Evolutionary conservation across 2,113 vertebrate genomes (phyloP), one percentile per base, ranked within the genome.

Genomic region (Philantomba maxwellii): DNA sequence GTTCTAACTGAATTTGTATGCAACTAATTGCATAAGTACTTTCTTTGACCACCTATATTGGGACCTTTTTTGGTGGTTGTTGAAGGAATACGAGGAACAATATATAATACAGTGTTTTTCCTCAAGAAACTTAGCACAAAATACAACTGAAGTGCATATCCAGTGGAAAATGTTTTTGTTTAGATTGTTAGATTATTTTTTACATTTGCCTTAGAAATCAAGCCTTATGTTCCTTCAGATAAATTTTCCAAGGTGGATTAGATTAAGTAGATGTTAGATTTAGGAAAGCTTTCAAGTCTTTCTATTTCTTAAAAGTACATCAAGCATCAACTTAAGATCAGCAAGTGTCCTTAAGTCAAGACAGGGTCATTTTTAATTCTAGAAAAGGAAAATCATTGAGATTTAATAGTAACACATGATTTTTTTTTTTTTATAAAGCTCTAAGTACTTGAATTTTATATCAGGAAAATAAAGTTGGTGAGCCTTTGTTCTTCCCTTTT

Each of bases 361-460:
- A 84, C 93, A 93, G 57, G 5, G 30, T 86, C 84, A 57, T 90
- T 95, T 98, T 89, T 95, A 97, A 97, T 95, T 91, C 36, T 98
- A 96, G 97, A 98, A 98, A 97, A 91, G 51, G 93, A 95, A 97
- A 97, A 96, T 96, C 96, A 96, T 98, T 97, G 83, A 97, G 94
- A 96, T 95, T 0, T 0, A 73, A 13, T 97, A 89, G 47, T 96
- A 90, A 95, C 95, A 94, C 95, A 62, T 97, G 93, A 91, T 97
- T 91, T 98, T 43, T 43, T 45, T 98, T 25, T 60, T 70, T 70
- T 39, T 3, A 60, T 62, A 91, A 55, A 66, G 43, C 3, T 93
- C 84, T 98, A 96, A 98, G 97, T 99, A 99, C 99, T 99, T 99
- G 99, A 99, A 99, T 99, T 98, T 98, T 98, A 15, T 98, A 98